Evolutionary conservation across 2,113 vertebrate genomes (phyloP).

Genomic region (Syngnathus scovelli): DNA sequence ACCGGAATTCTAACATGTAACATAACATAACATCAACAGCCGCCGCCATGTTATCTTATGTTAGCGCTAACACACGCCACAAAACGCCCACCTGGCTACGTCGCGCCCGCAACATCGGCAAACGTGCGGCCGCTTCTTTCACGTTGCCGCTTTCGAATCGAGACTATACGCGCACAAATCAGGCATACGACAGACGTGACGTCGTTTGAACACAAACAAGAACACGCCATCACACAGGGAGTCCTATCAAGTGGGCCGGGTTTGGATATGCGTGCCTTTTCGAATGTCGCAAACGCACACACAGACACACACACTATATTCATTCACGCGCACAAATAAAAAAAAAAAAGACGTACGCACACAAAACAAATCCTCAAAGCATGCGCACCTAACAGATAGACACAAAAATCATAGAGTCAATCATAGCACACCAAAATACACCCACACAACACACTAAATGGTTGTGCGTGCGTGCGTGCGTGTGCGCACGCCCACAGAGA

Average conservation of each 20-base stretch:
- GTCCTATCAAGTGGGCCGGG: neutral
- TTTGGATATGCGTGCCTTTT: neutral
- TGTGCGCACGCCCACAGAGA: neutral
- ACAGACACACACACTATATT: no score
- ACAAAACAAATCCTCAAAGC: neutral
- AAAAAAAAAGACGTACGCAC: neutral
- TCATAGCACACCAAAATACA: constrained; percentile 30
- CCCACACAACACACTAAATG: constrained; percentile 22
- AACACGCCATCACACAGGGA: neutral
- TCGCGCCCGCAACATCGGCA: no score
- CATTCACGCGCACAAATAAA: neutral
- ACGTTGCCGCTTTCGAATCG: no score
- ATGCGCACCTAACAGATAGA: neutral
- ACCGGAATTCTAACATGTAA: constrained; percentile 88
- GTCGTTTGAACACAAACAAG: neutral
- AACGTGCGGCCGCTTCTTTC: no score
- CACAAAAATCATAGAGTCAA: constrained; percentile 25
- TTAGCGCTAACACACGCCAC: constrained; percentile 61
- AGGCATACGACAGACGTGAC: no score
- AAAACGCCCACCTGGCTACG: no score
- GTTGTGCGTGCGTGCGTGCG: neutral
- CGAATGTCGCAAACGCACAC: neutral
- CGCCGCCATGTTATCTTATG: constrained; percentile 96
- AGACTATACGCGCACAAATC: no score
- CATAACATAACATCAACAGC: constrained; percentile 99